phyloP scores from a whole-genome alignment of 2,888 invertebrate species.

The Habroteleia sp. region DNA sequence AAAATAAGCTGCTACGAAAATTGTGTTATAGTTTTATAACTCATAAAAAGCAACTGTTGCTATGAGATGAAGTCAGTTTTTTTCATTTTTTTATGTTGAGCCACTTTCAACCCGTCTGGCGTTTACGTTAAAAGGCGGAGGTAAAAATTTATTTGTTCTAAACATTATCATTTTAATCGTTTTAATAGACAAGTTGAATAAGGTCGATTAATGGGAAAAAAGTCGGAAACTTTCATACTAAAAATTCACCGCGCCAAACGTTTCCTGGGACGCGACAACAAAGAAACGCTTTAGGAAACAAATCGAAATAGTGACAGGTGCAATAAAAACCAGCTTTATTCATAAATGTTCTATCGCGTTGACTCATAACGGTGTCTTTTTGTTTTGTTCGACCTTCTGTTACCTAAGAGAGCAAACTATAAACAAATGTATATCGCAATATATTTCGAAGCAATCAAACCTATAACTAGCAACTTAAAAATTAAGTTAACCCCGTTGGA shows the following conservation, averaged over 20 bases:
- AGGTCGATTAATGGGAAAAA: constrained; percentile 8
- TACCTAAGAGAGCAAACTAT: constrained; percentile 33
- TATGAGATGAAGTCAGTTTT: neutral
- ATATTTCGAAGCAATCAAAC: too few species aligned
- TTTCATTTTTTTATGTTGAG: neutral
- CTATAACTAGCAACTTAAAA: too few species aligned
- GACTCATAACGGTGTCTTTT: constrained; percentile 41
- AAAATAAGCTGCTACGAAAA: constrained; percentile 7
- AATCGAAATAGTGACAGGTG: constrained; percentile 32
- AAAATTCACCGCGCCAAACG: constrained; percentile 19
- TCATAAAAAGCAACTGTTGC: constrained; percentile 25
- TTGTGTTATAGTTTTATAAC: constrained; percentile 3
- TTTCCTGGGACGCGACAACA: constrained; percentile 10
- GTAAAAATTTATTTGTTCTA: constrained; percentile 3
- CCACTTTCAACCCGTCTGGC: neutral
- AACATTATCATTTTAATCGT: constrained; percentile 10
- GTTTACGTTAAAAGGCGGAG: neutral
- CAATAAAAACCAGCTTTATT: constrained; percentile 32
- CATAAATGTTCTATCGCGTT: constrained; percentile 37
- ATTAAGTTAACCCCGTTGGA: too few species aligned
- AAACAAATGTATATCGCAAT: too few species aligned
- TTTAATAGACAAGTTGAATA: constrained; percentile 7
- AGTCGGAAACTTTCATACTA: constrained; percentile 8
- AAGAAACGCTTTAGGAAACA: constrained; percentile 28
- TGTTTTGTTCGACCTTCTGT: constrained; percentile 22